Conservation (phyloP, 2,797 vertebrate genomes). For the Lophius americanus region DNA sequence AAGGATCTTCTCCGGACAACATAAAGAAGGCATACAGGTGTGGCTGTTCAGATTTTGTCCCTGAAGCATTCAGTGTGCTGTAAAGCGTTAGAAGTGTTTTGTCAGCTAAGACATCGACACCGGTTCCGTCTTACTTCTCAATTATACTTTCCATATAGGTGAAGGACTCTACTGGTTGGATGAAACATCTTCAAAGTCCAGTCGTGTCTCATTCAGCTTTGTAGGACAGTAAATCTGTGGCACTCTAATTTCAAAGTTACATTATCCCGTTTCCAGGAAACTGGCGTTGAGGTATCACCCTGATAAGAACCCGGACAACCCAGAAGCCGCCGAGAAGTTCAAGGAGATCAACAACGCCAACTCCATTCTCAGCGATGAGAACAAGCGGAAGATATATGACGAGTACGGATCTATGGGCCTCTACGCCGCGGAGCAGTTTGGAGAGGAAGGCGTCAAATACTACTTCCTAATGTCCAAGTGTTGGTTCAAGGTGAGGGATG, state of each 20-base stretch:
- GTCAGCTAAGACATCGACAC: too few species aligned
- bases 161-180: too few species aligned
- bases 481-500: slow-evolving; percentile 91
- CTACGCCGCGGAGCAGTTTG: slow-evolving; percentile 91
- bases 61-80: too few species aligned
- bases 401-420: slow-evolving; percentile 92
- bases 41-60: background rate
- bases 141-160: too few species aligned
- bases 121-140: too few species aligned
- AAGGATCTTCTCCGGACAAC: slow-evolving; percentile 87
- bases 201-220: too few species aligned
- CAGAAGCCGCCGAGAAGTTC: slow-evolving; percentile 90
- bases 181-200: too few species aligned
- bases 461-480: slow-evolving; percentile 91
- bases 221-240: too few species aligned
- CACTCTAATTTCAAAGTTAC: background rate
- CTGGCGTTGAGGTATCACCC: slow-evolving; percentile 92
- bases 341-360: slow-evolving; percentile 97
- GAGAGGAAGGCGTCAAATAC: slow-evolving; percentile 88
- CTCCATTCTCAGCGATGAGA: slow-evolving; percentile 86
- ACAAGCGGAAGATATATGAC: slow-evolving; percentile 89
- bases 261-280: slow-evolving; percentile 75
- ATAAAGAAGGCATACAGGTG: slow-evolving; percentile 93
- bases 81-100: too few species aligned
- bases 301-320: slow-evolving; percentile 94